A percentile compares a stretch with the other conserved stretches of the same genome.
These are phyloP conservation scores for Endotricha flammealis DNA, from an alignment of 2,888 invertebrate genomes.

Conservation along the genomic window DNA sequence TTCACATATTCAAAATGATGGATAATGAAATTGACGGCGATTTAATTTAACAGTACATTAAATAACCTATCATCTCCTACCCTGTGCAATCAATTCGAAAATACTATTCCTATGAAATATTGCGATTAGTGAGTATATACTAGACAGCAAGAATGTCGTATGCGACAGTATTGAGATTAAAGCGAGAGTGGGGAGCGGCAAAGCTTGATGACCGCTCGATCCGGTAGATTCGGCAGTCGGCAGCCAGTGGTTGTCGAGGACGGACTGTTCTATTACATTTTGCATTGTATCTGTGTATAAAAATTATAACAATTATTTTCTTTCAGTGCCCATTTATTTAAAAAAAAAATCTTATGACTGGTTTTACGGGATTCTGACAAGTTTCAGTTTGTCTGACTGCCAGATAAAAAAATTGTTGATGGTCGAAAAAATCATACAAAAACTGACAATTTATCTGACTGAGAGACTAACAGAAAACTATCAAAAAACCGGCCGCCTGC, in stretches of 20 bases:
- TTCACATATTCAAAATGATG: constrained; percentile 24
- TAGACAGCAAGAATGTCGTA: constrained; percentile 31
- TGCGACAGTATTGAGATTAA: constrained; percentile 44
- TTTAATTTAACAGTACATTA: constrained; percentile 19
- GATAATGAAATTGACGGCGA: constrained; percentile 18
- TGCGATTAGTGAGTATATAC: constrained; percentile 25
- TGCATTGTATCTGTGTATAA: constrained; percentile 64
- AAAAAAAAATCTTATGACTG: too few species aligned
- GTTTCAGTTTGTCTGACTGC: too few species aligned
- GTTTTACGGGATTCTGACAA: too few species aligned
- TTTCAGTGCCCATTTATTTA: too few species aligned
- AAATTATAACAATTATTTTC: too few species aligned
- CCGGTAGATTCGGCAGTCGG: constrained; percentile 66
- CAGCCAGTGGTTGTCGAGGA: constrained; percentile 72
- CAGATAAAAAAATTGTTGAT: constrained; percentile 13
- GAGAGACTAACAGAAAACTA: too few species aligned
- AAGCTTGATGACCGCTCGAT: constrained; percentile 39
- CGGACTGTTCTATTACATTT: constrained; percentile 73
- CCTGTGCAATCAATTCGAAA: constrained; percentile 29
- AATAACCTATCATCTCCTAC: constrained; percentile 62
- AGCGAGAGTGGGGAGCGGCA: constrained; percentile 42
- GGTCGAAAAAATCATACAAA: too few species aligned
- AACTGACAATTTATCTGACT: too few species aligned
- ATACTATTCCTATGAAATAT: constrained; percentile 26
- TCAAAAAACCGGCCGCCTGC: too few species aligned